phyloP scores from a whole-genome alignment of 2,888 invertebrate species.

The Anthrax anthrax region DNA sequence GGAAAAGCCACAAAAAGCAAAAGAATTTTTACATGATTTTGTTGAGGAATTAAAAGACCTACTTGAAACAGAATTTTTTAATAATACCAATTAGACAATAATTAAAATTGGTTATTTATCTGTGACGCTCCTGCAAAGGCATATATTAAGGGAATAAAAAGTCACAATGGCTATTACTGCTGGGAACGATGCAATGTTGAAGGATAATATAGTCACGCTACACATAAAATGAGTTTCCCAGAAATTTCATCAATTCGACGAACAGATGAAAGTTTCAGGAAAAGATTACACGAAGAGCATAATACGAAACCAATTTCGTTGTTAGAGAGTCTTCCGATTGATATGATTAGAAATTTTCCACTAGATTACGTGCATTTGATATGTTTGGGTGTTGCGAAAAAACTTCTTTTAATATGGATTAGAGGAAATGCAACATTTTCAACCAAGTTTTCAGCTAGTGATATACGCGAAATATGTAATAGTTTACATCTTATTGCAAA shows the following conservation, averaged over 20 bases:
- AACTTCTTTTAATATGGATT: too few relatives aligned
- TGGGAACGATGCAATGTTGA: slow-evolving; percentile 2
- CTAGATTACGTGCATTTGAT: slow-evolving; percentile 3
- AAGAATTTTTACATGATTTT: too few relatives aligned
- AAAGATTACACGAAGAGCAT: background rate
- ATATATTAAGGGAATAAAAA: slow-evolving; percentile 2
- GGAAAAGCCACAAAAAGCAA: too few relatives aligned
- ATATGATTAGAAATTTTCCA: slow-evolving; percentile 2
- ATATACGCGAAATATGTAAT: too few relatives aligned
- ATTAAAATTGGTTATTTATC: background rate
- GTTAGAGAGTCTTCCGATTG: slow-evolving; percentile 1
- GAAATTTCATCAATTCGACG: background rate
- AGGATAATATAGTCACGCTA: background rate
- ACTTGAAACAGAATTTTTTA: too few relatives aligned
- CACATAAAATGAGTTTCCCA: background rate
- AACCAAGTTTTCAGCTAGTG: background rate
- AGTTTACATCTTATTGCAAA: too few relatives aligned
- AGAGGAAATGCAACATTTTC: too few relatives aligned
- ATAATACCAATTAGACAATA: too few relatives aligned
- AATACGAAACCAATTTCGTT: background rate
- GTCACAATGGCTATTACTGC: slow-evolving; percentile 2
- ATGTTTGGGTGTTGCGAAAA: too few relatives aligned
- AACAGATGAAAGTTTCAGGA: background rate
- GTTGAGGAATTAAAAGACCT: too few relatives aligned
- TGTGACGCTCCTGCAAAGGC: slow-evolving; percentile 2